Conservation (phyloP, 2,113 vertebrate genomes). For the Australoheros scitulus region DNA sequence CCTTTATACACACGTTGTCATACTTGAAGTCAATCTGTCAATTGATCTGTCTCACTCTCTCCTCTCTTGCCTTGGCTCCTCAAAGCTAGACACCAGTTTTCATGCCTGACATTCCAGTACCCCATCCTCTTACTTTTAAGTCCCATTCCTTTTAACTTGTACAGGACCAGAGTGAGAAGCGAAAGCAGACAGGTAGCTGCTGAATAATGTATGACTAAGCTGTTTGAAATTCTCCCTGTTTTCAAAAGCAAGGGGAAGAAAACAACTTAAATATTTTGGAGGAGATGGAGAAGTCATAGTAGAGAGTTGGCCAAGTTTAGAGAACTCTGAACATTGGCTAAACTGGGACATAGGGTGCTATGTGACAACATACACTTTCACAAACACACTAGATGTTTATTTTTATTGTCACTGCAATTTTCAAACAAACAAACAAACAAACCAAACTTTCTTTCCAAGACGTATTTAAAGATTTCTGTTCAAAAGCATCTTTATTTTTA, state of each 20-base stretch:
- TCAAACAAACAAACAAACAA: neutral
- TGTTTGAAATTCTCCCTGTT: constrained; percentile 53
- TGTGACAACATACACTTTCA: neutral
- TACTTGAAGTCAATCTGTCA: constrained; percentile 6
- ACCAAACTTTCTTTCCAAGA: neutral
- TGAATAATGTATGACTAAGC: constrained; percentile 69
- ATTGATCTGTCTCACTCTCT: constrained; percentile 12
- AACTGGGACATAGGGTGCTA: neutral
- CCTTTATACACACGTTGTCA: neutral
- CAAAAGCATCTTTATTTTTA: neutral
- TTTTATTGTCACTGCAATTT: neutral
- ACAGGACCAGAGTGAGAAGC: constrained; percentile 51
- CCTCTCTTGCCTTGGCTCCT: constrained; percentile 2
- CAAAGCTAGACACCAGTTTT: constrained; percentile 52
- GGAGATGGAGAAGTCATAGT: neutral
- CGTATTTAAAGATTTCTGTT: neutral
- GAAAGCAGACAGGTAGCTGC: constrained; percentile 47
- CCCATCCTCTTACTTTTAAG: constrained; percentile 51
- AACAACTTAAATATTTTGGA: constrained; percentile 39
- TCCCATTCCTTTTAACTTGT: constrained; percentile 59
- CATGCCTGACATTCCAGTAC: constrained; percentile 35
- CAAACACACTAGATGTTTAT: neutral
- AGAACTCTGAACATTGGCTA: neutral
- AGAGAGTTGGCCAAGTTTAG: neutral
- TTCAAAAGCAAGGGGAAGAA: constrained; percentile 46